Conservation (phyloP, 2,888 invertebrate genomes). For the Pyrgus malvae region DNA sequence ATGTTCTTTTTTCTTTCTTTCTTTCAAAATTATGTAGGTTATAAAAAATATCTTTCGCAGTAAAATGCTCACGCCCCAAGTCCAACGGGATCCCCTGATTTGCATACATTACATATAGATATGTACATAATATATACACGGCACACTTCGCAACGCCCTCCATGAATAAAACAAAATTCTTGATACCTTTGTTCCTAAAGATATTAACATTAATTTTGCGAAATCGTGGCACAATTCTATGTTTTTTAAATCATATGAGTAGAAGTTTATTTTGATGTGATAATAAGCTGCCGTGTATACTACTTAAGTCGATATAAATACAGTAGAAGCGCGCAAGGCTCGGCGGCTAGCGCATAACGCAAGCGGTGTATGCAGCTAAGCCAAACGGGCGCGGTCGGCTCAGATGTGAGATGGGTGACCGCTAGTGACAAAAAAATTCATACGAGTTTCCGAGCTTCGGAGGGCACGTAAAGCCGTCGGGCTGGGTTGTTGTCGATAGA, state of each 20-base stretch:
- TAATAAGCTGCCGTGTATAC: not conserved
- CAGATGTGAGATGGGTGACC: too few species aligned
- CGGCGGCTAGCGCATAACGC: too few species aligned
- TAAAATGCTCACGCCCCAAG: conserved; percentile 31
- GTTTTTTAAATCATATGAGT: conserved; percentile 1
- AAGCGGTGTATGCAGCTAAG: too few species aligned
- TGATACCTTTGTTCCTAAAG: conserved; percentile 37
- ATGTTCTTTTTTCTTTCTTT: too few species aligned
- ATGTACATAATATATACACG: conserved; percentile 45
- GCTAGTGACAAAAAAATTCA: too few species aligned
- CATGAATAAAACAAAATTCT: conserved; percentile 47
- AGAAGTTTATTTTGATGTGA: not conserved
- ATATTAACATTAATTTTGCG: conserved; percentile 42
- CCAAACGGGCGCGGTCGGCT: too few species aligned
- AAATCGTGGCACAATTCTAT: conserved; percentile 11
- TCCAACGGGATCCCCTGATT: conserved; percentile 40
- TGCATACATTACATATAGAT: conserved; percentile 42
- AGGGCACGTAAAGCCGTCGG: too few species aligned
- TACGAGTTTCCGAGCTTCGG: too few species aligned
- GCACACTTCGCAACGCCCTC: conserved; percentile 38
- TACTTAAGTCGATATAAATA: too few species aligned
- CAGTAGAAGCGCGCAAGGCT: too few species aligned
- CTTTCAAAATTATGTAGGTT: too few species aligned
- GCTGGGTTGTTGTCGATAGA: too few species aligned
- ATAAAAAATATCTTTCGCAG: conserved; percentile 23